Conservation (phyloP, 1,140 invertebrate species). For the Drosophila sechellia region DNA sequence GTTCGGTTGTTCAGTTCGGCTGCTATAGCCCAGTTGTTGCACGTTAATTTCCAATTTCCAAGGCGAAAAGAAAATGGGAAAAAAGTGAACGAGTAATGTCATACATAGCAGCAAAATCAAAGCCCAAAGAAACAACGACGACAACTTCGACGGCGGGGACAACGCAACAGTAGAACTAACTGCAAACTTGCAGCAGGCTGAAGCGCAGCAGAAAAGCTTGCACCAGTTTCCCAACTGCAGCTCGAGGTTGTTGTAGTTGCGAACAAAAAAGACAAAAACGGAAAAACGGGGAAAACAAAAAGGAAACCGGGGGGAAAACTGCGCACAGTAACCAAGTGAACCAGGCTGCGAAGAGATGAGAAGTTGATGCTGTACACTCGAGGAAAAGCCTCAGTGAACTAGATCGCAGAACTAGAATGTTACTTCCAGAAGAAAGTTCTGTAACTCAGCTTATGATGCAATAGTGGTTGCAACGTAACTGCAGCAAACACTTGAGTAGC, state of each 20-base stretch:
- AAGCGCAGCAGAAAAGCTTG: conserved; percentile 56
- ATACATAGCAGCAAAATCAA: conserved; percentile 63
- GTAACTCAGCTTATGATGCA: too few species aligned
- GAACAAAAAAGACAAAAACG: conserved; percentile 56
- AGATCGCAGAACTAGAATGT: not conserved
- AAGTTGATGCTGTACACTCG: conserved; percentile 12
- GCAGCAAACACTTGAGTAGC: not conserved
- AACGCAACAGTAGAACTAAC: conserved; percentile 79
- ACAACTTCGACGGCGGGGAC: conserved; percentile 39
- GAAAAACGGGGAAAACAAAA: conserved; percentile 27
- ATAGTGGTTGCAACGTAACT: not conserved
- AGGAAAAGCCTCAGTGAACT: not conserved
- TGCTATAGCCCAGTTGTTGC: conserved; percentile 68
- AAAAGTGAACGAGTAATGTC: conserved; percentile 57
- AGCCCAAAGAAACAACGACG: conserved; percentile 49
- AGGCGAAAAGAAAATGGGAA: conserved; percentile 50
- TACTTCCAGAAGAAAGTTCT: not conserved
- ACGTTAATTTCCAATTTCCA: conserved; percentile 77
- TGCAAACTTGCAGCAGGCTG: conserved; percentile 67
- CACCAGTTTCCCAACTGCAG: conserved; percentile 75
- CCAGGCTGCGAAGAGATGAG: conserved; percentile 31
- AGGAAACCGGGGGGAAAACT: conserved; percentile 29
- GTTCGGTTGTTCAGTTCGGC: conserved; percentile 24
- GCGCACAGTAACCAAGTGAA: conserved; percentile 60
- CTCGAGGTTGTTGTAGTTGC: conserved; percentile 18